These are phyloP conservation scores for Anoura caudifer DNA, from an alignment of 2,113 vertebrate species.

Conservation along the genomic window DNA sequence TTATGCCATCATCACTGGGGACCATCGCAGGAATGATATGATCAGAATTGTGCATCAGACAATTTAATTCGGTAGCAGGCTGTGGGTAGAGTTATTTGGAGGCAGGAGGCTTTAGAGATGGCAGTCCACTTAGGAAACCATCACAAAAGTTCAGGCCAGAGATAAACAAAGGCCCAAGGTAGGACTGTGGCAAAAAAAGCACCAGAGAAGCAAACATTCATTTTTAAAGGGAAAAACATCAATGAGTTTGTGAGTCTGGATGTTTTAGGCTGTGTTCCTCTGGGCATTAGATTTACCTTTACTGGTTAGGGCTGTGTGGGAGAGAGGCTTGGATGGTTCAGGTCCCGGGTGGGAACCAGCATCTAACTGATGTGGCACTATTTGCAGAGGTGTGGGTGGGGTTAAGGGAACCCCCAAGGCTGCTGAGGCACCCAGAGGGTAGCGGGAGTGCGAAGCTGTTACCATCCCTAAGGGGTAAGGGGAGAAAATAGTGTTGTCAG, in stretches of 20 bases:
- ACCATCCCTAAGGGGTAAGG: neutral
- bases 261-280: slow-evolving; percentile 13
- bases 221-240: slow-evolving; percentile 49
- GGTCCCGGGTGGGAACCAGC: neutral
- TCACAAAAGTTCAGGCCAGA: neutral
- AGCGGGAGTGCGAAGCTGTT: neutral
- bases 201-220: slow-evolving; percentile 14
- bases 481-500: neutral
- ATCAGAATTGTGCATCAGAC: neutral
- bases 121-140: neutral
- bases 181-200: neutral
- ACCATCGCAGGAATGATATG: neutral
- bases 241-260: slow-evolving; percentile 4
- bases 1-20: neutral
- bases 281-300: neutral
- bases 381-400: neutral
- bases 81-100: neutral
- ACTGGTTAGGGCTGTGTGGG: neutral
- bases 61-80: neutral
- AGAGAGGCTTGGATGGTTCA: neutral
- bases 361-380: neutral
- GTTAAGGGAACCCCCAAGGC: neutral
- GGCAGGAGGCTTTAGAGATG: neutral
- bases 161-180: neutral
- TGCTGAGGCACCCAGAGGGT: neutral